Conservation (phyloP, 2,797 vertebrate genomes). For the Enteromius paludinosus region DNA sequence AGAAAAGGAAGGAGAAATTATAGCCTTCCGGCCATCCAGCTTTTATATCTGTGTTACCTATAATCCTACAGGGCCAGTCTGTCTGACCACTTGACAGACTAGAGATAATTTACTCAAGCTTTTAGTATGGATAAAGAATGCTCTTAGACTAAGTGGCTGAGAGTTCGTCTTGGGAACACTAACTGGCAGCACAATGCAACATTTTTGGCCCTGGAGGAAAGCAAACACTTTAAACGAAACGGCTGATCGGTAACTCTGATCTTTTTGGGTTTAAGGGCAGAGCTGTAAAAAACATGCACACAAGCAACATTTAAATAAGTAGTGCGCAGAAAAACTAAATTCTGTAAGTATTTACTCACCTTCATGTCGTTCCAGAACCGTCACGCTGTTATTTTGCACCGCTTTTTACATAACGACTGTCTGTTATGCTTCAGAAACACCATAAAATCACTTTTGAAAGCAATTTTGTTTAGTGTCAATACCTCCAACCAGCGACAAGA, state of each 20-base stretch:
- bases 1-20: slow-evolving; percentile 71
- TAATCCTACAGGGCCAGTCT: slow-evolving; percentile 78
- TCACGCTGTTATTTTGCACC: neutral
- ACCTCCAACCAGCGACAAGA: neutral
- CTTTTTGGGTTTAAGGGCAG: slow-evolving; percentile 8
- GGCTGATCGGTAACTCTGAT: slow-evolving; percentile 7
- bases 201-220: slow-evolving; percentile 35
- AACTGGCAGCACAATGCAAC: slow-evolving; percentile 60
- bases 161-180: slow-evolving; percentile 61
- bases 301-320: neutral
- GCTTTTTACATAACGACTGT: neutral
- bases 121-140: slow-evolving; percentile 64
- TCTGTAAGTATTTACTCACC: slow-evolving; percentile 23
- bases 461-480: neutral
- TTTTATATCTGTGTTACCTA: slow-evolving; percentile 74
- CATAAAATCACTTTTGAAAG: neutral
- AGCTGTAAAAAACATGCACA: slow-evolving; percentile 14
- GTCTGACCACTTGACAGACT: slow-evolving; percentile 76
- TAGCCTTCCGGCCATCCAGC: slow-evolving; percentile 71
- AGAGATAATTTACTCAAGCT: slow-evolving; percentile 68
- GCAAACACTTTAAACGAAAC: slow-evolving; percentile 33
- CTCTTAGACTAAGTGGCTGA: slow-evolving; percentile 57
- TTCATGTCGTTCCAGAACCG: slow-evolving; percentile 10
- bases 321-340: neutral
- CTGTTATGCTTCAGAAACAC: neutral